phyloP scores from a whole-genome alignment of 2,797 vertebrate species.

The Acropternis orthonyx region DNA sequence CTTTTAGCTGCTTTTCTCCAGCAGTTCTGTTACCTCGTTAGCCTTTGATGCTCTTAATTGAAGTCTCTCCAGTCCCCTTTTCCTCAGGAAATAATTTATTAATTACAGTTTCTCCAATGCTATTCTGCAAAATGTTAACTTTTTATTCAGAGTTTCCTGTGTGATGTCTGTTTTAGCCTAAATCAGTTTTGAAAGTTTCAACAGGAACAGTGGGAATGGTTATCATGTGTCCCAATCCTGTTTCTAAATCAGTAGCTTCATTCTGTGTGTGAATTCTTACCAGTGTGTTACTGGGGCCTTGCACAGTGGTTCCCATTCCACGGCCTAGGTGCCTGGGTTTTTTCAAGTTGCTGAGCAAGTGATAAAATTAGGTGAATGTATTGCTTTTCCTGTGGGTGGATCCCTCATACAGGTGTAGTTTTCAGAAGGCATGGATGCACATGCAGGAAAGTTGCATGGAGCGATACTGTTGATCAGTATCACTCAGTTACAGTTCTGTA shows the following conservation, averaged over 20 bases:
- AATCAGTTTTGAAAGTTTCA: background rate
- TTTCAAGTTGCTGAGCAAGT: background rate
- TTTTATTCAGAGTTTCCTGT: background rate
- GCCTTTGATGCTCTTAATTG: background rate
- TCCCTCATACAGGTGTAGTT: fast-evolving
- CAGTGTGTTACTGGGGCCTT: background rate
- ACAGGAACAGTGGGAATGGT: background rate
- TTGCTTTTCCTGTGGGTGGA: background rate
- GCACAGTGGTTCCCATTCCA: background rate
- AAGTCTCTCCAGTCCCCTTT: background rate
- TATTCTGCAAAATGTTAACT: background rate
- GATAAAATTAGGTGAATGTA: background rate
- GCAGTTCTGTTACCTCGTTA: background rate
- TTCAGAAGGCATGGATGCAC: background rate
- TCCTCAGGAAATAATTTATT: background rate
- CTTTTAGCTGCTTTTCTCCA: background rate
- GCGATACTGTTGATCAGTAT: background rate
- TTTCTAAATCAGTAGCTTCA: background rate
- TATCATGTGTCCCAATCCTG: background rate
- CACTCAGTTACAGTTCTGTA: background rate
- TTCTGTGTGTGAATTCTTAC: background rate
- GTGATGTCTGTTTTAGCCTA: background rate
- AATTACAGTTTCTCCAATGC: background rate
- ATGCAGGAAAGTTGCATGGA: background rate
- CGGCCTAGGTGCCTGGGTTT: background rate